phyloP scores from a whole-genome alignment of 2,113 vertebrate species.

The Elachura formosa region DNA sequence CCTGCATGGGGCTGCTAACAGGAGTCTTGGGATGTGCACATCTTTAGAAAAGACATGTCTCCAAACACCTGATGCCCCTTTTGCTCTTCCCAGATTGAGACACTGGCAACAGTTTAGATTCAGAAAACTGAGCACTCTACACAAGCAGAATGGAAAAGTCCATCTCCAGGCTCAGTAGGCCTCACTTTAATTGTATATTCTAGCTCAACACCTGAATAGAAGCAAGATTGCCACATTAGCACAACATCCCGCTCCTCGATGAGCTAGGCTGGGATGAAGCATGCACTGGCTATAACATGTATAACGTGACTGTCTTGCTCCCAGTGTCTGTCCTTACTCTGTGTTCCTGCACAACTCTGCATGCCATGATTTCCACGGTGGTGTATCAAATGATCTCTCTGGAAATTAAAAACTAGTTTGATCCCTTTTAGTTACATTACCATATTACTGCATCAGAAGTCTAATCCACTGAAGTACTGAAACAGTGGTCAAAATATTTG shows the following conservation, averaged over 20 bases:
- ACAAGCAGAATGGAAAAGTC: neutral
- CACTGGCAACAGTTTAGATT: neutral
- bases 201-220: neutral
- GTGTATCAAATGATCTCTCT: rapidly evolving
- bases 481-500: neutral
- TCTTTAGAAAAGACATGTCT: neutral
- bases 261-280: neutral
- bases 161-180: neutral
- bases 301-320: neutral
- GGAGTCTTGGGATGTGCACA: neutral
- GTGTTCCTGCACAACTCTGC: neutral
- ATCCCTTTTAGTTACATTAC: neutral
- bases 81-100: neutral
- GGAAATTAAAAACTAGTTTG: neutral
- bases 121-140: neutral
- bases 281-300: neutral
- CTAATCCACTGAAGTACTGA: neutral
- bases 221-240: neutral
- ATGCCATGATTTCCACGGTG: neutral
- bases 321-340: neutral
- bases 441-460: neutral
- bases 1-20: neutral
- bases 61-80: neutral
- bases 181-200: neutral
- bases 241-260: neutral